Evolutionary conservation across 1,140 invertebrate genomes (phyloP), one percentile per base, ranked within the genome.

Genomic region (Drosophila punjabiensis): DNA sequence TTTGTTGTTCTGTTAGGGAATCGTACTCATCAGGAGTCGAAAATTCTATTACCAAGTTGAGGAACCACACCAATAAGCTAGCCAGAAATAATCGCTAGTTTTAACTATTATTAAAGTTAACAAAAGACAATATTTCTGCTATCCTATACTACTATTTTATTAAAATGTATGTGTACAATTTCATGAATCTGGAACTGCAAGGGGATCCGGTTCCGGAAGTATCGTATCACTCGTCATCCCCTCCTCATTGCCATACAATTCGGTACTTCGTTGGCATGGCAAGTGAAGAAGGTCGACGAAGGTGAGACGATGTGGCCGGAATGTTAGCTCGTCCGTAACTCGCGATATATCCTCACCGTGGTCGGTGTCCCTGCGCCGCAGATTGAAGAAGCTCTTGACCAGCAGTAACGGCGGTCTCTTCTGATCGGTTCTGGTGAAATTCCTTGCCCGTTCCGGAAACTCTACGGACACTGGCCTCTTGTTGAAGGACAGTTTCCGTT

Each of bases 351-450:
- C 13, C 63, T 14, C 9, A 5, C 32, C 68, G 30, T 30, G 1
- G 10, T 30, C 20, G 13, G 14, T 8, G 20, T 73, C 20, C 35
- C 24, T 33, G 14, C 43, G 55, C 2, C 68, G 55, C n/a, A 73
- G 5, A 47, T 74, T 73, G 1, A 30, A 33, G 35, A 52, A 74
- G 10, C 70, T 74, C 37, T 77, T 77, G 9, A 77, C 47, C 33
- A 77, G 35, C 20, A 77, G 16, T 2, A 66, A 43, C 3, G 75
- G 73, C 7, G 75, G 75, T 24, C 75, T 62, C 18, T 41, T 75
- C 5, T n/a, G 39, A 5, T 60, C 62, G 2, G 11, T 35, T 20
- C 2, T 16, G 0, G 2, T 18, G 30, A 10, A 20, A 10, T 7
- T 39, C 0, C 67, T 35, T 28, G 20, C 6, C 0, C 67, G 43